Evolutionary conservation across 2,888 invertebrate species (phyloP).

Genomic region (Hesperia comma): DNA sequence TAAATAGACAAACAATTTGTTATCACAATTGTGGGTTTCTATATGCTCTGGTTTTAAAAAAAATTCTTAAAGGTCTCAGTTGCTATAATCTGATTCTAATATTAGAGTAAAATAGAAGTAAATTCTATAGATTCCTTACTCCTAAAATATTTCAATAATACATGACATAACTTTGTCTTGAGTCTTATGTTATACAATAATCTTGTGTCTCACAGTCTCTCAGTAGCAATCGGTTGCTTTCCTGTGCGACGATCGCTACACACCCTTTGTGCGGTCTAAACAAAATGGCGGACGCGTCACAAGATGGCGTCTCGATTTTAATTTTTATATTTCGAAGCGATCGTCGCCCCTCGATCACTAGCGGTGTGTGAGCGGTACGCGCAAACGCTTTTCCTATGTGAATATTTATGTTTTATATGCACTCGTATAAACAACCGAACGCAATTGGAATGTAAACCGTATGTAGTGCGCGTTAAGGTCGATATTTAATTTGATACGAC

Average conservation of each 20-base stretch:
- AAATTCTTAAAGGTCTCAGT: too few species aligned
- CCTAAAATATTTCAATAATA: background rate
- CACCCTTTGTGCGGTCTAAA: constrained; percentile 26
- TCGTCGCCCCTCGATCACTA: constrained; percentile 9
- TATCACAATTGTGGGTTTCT: too few species aligned
- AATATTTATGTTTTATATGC: constrained; percentile 40
- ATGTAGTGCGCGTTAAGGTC: constrained; percentile 1
- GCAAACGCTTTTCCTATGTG: constrained; percentile 45
- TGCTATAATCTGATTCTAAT: too few species aligned
- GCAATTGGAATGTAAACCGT: constrained; percentile 10
- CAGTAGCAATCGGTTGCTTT: constrained; percentile 21
- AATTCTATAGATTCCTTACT: background rate
- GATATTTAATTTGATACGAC: constrained; percentile 29
- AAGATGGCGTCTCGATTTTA: constrained; percentile 38
- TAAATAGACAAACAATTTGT: too few species aligned
- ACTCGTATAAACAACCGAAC: constrained; percentile 8
- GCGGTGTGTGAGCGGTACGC: constrained; percentile 43
- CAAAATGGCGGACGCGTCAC: constrained; percentile 41
- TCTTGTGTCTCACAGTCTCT: constrained; percentile 3
- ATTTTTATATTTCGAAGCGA: constrained; percentile 21
- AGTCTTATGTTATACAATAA: too few species aligned
- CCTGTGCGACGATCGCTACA: constrained; percentile 22
- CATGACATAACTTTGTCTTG: background rate
- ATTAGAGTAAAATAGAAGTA: too few species aligned
- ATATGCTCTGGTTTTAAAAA: too few species aligned